Conservation (phyloP, 2,797 vertebrate species). For the Tapirus indicus region DNA sequence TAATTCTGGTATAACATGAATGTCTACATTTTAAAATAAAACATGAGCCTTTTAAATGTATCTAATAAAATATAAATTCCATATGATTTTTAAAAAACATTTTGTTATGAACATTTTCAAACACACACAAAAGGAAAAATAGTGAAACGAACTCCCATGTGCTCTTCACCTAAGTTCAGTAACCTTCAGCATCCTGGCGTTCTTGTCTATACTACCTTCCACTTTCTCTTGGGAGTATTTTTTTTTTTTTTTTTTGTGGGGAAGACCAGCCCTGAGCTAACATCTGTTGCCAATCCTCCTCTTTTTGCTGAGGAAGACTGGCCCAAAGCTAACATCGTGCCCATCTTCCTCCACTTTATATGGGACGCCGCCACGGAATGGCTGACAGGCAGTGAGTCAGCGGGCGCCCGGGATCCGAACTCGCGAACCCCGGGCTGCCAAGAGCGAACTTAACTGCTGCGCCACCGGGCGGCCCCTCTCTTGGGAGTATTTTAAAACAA, state of each 20-base stretch:
- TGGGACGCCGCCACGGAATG: too few relatives aligned
- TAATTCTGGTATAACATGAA: neutral
- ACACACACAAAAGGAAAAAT: neutral
- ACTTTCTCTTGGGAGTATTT: neutral
- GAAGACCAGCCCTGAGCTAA: too few relatives aligned
- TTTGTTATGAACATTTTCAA: neutral
- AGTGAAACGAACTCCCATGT: neutral
- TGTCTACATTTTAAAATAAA: constrained; percentile 7
- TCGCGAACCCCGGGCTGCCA: too few relatives aligned
- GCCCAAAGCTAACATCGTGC: too few relatives aligned
- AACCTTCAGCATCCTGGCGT: neutral
- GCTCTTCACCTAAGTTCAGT: neutral
- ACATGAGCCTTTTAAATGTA: neutral
- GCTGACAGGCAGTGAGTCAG: too few relatives aligned
- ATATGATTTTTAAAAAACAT: neutral
- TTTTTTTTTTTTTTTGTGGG: too few relatives aligned
- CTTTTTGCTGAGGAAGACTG: too few relatives aligned
- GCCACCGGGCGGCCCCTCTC: too few relatives aligned
- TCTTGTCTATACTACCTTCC: neutral
- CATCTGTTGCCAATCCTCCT: too few relatives aligned
- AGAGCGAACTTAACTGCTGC: too few relatives aligned
- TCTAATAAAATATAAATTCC: neutral
- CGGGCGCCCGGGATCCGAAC: too few relatives aligned
- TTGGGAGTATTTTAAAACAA: neutral
- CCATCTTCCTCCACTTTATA: too few relatives aligned